A percentile compares a stretch with the other conserved stretches of the same genome.
Conservation (phyloP, 2,797 vertebrate genomes). For the Poeciliopsis presidionis region DNA sequence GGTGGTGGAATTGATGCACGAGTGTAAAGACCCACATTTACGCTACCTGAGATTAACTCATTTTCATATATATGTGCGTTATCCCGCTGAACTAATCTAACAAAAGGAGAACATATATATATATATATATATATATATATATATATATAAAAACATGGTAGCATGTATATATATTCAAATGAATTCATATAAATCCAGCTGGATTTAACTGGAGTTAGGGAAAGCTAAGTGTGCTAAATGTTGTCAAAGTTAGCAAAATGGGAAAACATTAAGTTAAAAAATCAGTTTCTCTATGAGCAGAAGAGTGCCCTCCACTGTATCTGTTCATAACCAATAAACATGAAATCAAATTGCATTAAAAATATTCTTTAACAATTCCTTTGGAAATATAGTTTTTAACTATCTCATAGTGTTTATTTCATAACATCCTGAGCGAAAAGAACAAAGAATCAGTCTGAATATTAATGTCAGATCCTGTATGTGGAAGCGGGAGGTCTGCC, state of each 20-base stretch:
- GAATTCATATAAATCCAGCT: neutral
- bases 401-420: neutral
- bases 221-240: neutral
- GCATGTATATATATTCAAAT: neutral
- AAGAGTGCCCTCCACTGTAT: neutral
- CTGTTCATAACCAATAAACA: neutral
- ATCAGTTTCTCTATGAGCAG: neutral
- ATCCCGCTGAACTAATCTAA: neutral
- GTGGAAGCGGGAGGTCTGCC: neutral
- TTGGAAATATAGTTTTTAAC: neutral
- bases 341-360: neutral
- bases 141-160: neutral
- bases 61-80: neutral
- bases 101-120: neutral
- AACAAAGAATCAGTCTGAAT: neutral
- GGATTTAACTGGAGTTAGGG: neutral
- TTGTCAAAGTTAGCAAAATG: neutral
- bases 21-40: neutral
- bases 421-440: neutral
- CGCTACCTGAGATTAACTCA: neutral
- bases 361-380: neutral
- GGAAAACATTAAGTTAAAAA: neutral
- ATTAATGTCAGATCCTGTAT: neutral
- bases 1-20: neutral
- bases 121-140: neutral